A percentile compares a stretch with the other conserved stretches of the same genome.
These are phyloP conservation scores for Aphelenchoides fujianensis DNA, from an alignment of 1,140 invertebrate species.

Conservation along the genomic window DNA sequence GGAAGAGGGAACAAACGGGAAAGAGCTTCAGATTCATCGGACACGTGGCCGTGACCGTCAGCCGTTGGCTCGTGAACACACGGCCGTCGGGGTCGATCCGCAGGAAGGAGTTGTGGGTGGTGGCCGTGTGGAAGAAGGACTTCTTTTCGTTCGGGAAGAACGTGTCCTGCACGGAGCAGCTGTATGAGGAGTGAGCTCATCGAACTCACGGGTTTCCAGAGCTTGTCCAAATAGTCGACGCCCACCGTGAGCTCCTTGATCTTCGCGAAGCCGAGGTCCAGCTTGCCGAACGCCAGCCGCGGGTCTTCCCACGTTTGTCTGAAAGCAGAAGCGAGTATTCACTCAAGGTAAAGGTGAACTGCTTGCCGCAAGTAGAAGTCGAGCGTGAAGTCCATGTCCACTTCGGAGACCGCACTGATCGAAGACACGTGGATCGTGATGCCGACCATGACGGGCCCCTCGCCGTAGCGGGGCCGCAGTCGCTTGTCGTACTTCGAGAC, in stretches of 20 bases:
- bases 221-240: constrained; percentile 90
- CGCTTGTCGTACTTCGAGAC: constrained; percentile 78
- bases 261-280: constrained; percentile 76
- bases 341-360: background rate
- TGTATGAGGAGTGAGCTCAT: no score
- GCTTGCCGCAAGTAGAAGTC: constrained; percentile 81
- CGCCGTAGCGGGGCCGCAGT: constrained; percentile 94
- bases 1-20: constrained; percentile 66
- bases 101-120: constrained; percentile 73
- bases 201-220: no score
- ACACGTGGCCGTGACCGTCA: constrained; percentile 94
- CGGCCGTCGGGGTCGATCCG: constrained; percentile 65
- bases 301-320: constrained; percentile 96
- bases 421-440: constrained; percentile 59
- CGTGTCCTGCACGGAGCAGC: no score
- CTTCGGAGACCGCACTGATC: constrained; percentile 58
- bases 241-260: constrained; percentile 66
- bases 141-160: constrained; percentile 91
- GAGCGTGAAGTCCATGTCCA: constrained; percentile 79
- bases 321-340: constrained; percentile 36
- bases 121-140: constrained; percentile 94
- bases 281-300: constrained; percentile 80
- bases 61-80: constrained; percentile 64
- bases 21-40: constrained; percentile 93
- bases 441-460: constrained; percentile 66